phyloP scores from a whole-genome alignment of 2,797 vertebrate genomes.

The Chrysocyon brachyurus region DNA sequence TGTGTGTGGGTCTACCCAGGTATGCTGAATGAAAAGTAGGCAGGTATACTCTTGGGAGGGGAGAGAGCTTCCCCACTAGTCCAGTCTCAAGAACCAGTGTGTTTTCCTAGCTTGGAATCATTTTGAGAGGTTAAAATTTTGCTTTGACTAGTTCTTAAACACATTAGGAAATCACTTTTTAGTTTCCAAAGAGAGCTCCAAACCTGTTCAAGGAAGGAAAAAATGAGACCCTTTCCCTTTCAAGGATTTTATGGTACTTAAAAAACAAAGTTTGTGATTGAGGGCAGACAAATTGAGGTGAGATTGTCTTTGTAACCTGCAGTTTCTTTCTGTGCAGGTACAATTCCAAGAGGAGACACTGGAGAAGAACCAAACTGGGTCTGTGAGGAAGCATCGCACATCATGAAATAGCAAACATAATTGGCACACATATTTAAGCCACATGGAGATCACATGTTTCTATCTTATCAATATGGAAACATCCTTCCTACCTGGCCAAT shows the following conservation, averaged over 20 bases:
- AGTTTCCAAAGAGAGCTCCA: constrained; percentile 50
- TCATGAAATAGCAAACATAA: neutral
- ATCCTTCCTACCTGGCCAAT: neutral
- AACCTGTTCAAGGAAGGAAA: constrained; percentile 24
- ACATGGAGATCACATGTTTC: neutral
- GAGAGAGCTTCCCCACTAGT: neutral
- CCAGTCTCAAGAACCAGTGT: neutral
- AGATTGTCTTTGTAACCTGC: constrained; percentile 24
- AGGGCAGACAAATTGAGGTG: neutral
- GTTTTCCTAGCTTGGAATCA: constrained; percentile 35
- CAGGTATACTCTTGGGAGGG: neutral
- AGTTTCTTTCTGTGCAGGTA: constrained; percentile 70
- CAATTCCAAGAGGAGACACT: constrained; percentile 83
- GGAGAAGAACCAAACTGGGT: constrained; percentile 82
- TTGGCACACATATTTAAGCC: neutral
- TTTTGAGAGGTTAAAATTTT: constrained; percentile 62
- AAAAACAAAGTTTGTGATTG: neutral
- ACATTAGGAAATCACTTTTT: constrained; percentile 43
- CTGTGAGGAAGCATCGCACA: constrained; percentile 45
- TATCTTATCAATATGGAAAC: neutral
- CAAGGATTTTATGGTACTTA: neutral
- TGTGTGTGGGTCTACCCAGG: neutral
- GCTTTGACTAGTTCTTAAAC: constrained; percentile 31
- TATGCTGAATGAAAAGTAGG: neutral
- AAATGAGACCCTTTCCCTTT: neutral